Evolutionary conservation across 2,888 invertebrate genomes (phyloP), one percentile per base, ranked within the genome.

Genomic region (Stratiomys singularior): DNA sequence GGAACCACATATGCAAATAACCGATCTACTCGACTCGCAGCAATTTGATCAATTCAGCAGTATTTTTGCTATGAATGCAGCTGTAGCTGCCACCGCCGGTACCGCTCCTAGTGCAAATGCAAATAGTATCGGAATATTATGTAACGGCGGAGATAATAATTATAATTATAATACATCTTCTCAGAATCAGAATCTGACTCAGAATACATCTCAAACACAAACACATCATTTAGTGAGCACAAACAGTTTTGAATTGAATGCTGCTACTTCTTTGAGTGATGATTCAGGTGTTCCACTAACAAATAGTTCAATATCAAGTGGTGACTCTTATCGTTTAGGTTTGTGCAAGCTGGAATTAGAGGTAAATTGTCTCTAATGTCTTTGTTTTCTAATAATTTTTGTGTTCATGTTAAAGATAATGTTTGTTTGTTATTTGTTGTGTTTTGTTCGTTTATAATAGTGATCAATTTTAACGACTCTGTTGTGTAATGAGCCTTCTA

Each of bases 241-340:
- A 78, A 87, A 86, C 79, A 87, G 87, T 82, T 86, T 87, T 78
- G 87, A 87, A 77, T 81, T 87, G 77, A 87, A 87, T 82, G 85
- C 86, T 44, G 86, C 84, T 21, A 85, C 87, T 76, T 87, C 87
- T 46, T 78, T 87, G 28, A 87, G 87, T 81, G 87, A 87, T 81
- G 87, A 87, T 79, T 87, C 87, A 52, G 87, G 87, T 15, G 85
- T 87, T 13, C 86, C 87, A 11, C 81, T 87, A 25, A 86, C 87
- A 66, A 87, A 86, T 77, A 87, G 87, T 82, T 87, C 87, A 80
- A 87, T 87, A 82, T 87, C 87, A 46, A 87, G 87, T 80, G 86
- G 86, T 7, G 87, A 86, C 80, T 87, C 87, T 28, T 87, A 85
- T 82, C 85, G 86, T 67, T 81, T 86, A 67, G 87, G 86, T 78